phyloP scores from a whole-genome alignment of 1,140 invertebrate genomes.

The Zophobas morio region DNA sequence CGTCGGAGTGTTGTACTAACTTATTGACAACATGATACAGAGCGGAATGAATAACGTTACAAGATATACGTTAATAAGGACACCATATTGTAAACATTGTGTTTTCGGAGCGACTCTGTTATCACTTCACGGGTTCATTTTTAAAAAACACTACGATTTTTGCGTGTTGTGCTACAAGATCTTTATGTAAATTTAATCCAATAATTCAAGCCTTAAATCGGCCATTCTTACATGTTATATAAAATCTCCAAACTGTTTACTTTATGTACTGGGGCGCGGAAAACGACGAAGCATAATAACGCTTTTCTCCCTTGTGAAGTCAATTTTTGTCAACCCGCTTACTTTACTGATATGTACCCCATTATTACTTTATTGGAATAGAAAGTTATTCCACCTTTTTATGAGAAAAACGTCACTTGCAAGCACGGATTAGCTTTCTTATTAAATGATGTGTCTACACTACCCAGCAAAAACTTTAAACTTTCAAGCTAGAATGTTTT shows the following conservation, averaged over 20 bases:
- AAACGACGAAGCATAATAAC: constrained; percentile 21
- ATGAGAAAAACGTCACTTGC: constrained; percentile 27
- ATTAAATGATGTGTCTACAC: constrained; percentile 31
- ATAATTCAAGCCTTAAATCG: too few species aligned
- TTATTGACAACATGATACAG: too few species aligned
- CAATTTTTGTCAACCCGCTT: constrained; percentile 36
- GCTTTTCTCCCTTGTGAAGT: constrained; percentile 16
- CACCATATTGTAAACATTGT: too few species aligned
- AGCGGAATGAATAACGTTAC: too few species aligned
- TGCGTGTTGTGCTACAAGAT: too few species aligned
- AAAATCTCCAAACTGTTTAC: constrained; percentile 29
- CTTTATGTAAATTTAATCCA: too few species aligned
- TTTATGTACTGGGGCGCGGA: constrained; percentile 19
- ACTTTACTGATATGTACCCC: constrained; percentile 21
- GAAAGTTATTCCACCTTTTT: constrained; percentile 16
- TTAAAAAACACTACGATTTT: too few species aligned
- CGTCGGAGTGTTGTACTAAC: too few species aligned
- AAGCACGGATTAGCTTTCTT: constrained; percentile 23
- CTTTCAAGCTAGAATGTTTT: background rate
- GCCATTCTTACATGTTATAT: background rate
- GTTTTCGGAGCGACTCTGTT: too few species aligned
- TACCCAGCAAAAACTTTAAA: background rate
- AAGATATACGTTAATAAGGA: too few species aligned
- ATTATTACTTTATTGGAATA: constrained; percentile 24
- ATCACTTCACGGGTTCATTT: too few species aligned